Conservation (phyloP, 2,888 invertebrate genomes). For the Cremastobaeus sp. region DNA sequence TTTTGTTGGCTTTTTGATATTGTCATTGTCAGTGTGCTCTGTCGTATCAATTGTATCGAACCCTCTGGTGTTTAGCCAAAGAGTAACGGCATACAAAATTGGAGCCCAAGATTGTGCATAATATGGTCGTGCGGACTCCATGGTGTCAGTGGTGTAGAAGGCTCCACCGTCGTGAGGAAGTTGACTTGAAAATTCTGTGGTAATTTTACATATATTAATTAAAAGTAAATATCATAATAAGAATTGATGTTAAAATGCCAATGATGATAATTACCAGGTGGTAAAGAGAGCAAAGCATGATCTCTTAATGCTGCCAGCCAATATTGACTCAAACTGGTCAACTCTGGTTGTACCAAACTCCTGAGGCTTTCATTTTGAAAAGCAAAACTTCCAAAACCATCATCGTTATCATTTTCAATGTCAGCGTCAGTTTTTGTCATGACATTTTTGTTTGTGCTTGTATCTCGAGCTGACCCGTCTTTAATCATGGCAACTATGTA, state of each 20-base stretch:
- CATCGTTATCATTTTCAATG: conserved; percentile 71
- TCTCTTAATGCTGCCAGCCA: conserved; percentile 97
- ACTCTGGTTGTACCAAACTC: conserved; percentile 94
- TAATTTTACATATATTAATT: neutral
- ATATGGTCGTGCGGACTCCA: conserved; percentile 94
- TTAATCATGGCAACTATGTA: conserved; percentile 96
- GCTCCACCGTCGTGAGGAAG: conserved; percentile 97
- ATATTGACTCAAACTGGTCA: conserved; percentile 93
- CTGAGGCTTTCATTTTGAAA: conserved; percentile 90
- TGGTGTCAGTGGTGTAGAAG: conserved; percentile 97
- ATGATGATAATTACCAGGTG: conserved; percentile 81
- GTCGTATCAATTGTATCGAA: conserved; percentile 79
- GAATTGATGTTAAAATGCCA: no score
- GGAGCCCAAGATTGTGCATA: conserved; percentile 97
- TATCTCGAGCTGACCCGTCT: conserved; percentile 83
- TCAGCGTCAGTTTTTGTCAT: conserved; percentile 59
- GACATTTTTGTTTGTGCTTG: conserved; percentile 67
- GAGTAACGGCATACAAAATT: conserved; percentile 93
- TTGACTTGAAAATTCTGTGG: conserved; percentile 92
- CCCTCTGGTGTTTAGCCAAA: conserved; percentile 88
- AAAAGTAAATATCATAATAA: neutral
- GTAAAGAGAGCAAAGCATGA: conserved; percentile 94
- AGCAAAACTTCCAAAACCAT: conserved; percentile 86
- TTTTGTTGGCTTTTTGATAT: conserved; percentile 71
- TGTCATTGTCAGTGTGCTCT: conserved; percentile 45